Evolutionary conservation across 2,888 invertebrate genomes (phyloP).

Genomic region (Xestia sexstrigata): DNA sequence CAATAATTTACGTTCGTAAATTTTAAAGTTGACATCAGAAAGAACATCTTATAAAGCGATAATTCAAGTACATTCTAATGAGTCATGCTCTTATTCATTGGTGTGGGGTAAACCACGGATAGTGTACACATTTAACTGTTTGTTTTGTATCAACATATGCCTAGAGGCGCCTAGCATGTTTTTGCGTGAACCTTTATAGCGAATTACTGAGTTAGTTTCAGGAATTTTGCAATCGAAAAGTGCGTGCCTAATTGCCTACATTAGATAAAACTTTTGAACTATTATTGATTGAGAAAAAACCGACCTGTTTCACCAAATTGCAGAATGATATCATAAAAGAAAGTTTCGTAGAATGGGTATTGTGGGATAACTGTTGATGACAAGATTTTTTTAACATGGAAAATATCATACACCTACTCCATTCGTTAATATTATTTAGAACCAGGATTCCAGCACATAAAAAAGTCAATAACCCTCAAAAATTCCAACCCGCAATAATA

Average conservation of each 20-base stretch:
- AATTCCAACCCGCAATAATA: constrained; percentile 9
- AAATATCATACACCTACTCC: constrained; percentile 10
- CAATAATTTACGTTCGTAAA: constrained; percentile 88
- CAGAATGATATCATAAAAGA: neutral
- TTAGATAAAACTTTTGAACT: neutral
- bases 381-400: neutral
- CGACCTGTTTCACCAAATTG: neutral
- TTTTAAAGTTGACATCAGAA: constrained; percentile 90
- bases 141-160: constrained; percentile 36
- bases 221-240: neutral
- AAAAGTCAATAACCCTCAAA: constrained; percentile 48
- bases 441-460: constrained; percentile 22
- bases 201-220: constrained; percentile 15
- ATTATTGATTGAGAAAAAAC: neutral
- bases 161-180: constrained; percentile 43
- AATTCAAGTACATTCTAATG: constrained; percentile 84
- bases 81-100: constrained; percentile 72
- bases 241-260: neutral
- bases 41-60: constrained; percentile 88
- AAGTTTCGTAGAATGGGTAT: neutral
- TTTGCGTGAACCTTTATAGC: neutral
- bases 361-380: neutral
- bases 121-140: constrained; percentile 61
- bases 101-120: constrained; percentile 65
- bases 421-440: constrained; percentile 20